These are phyloP conservation scores for Oryzaephilus surinamensis DNA, from an alignment of 1,140 invertebrate genomes.

Conservation along the genomic window DNA sequence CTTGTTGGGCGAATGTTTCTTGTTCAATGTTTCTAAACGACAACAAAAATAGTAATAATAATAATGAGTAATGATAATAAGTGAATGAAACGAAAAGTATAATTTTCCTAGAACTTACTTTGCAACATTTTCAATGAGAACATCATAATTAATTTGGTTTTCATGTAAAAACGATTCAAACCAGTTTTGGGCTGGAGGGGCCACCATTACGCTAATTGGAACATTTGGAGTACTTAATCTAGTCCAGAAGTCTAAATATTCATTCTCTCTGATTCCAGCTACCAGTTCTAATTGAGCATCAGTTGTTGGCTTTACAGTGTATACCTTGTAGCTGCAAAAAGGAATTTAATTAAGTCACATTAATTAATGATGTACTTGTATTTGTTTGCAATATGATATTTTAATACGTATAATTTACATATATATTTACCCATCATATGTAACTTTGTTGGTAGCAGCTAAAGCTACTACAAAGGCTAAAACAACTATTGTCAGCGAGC, in stretches of 20 bases:
- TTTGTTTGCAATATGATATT: no score
- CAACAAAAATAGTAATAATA: neutral
- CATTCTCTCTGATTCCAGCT: constrained; percentile 3
- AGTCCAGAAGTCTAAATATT: constrained; percentile 10
- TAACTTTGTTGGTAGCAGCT: no score
- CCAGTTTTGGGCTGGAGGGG: constrained; percentile 2
- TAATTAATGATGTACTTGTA: no score
- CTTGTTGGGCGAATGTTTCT: constrained; percentile 4
- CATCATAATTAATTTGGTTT: constrained; percentile 4
- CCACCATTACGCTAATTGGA: constrained; percentile 10
- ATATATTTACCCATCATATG: no score
- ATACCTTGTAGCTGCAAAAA: constrained; percentile 17
- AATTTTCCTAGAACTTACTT: constrained; percentile 7
- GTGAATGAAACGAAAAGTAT: neutral
- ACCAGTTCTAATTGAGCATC: constrained; percentile 4
- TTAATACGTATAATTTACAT: no score
- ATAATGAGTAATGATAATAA: neutral
- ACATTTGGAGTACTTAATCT: neutral
- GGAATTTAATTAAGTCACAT: no score
- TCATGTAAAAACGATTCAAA: constrained; percentile 6
- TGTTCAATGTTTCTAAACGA: constrained; percentile 7
- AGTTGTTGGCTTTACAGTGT: constrained; percentile 7
- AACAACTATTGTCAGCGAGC: no score
- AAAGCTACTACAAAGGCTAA: no score
- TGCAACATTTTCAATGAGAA: constrained; percentile 13